Percentiles rank a stretch among this genome's conserved stretches.
phyloP scores from a whole-genome alignment of 2,888 invertebrate genomes.

The Acleris cristana region DNA sequence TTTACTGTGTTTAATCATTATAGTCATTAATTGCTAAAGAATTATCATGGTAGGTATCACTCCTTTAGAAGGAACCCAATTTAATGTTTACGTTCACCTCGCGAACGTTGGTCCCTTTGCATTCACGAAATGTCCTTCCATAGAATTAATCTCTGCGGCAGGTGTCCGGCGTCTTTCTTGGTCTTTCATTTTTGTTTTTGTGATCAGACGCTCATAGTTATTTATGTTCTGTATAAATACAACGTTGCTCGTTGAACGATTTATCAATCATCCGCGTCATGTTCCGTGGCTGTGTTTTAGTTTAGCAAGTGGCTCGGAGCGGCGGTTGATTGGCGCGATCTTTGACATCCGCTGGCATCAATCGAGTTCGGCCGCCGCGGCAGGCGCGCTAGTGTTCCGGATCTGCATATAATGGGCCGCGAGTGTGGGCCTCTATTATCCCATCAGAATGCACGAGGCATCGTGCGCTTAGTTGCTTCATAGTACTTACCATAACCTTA shows the following conservation, averaged over 20 bases:
- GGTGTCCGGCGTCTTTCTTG: constrained; percentile 17
- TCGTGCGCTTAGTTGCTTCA: constrained; percentile 39
- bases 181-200: constrained; percentile 13
- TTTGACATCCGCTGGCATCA: constrained; percentile 52
- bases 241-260: constrained; percentile 37
- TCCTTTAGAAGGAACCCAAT: not conserved
- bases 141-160: constrained; percentile 26
- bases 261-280: constrained; percentile 53
- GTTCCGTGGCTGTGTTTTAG: constrained; percentile 46
- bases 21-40: too few relatives aligned
- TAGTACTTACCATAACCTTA: constrained; percentile 34
- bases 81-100: constrained; percentile 14
- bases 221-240: constrained; percentile 12
- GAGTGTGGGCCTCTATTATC: constrained; percentile 68
- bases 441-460: constrained; percentile 61
- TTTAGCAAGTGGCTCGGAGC: constrained; percentile 42
- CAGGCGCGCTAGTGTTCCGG: constrained; percentile 48
- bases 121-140: constrained; percentile 12
- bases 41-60: not conserved
- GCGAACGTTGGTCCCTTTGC: constrained; percentile 4
- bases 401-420: constrained; percentile 77
- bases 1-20: too few relatives aligned
- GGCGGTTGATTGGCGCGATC: constrained; percentile 55
- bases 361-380: constrained; percentile 44
- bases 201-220: constrained; percentile 8